Evolutionary conservation across 2,888 invertebrate genomes (phyloP).

Genomic region (Mesopsocus fuscifrons): DNA sequence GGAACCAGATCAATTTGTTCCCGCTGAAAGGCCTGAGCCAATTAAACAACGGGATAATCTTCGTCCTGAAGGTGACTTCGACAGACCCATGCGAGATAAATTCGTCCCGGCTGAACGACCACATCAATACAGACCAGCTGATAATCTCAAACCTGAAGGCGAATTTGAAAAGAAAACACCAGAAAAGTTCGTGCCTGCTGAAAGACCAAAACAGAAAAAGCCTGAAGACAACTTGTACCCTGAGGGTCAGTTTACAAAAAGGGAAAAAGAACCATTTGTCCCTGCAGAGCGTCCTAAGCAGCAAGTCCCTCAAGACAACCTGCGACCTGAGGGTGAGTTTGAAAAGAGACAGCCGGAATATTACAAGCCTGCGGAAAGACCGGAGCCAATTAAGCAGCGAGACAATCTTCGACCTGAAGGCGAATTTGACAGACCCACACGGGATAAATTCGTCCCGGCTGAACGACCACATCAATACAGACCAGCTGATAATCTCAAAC

Average conservation of each 20-base stretch:
- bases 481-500: conserved; percentile 21
- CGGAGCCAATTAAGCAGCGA: conserved; percentile 18
- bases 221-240: conserved; percentile 22
- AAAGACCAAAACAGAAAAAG: conserved; percentile 24
- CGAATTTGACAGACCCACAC: conserved; percentile 22
- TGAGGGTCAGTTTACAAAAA: conserved; percentile 26
- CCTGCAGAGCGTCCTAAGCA: conserved; percentile 21
- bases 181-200: conserved; percentile 24
- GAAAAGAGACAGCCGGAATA: conserved; percentile 13
- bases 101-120: conserved; percentile 23
- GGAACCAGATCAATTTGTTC: conserved; percentile 22
- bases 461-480: conserved; percentile 19
- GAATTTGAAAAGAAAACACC: conserved; percentile 22
- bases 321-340: conserved; percentile 21
- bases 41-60: conserved; percentile 18
- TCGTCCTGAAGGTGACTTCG: conserved; percentile 24
- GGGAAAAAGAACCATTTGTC: conserved; percentile 19
- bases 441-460: conserved; percentile 15
- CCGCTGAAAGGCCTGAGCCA: conserved; percentile 27
- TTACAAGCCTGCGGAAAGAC: conserved; percentile 19
- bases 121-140: conserved; percentile 24
- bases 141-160: conserved; percentile 29
- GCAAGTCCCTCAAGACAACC: conserved; percentile 23
- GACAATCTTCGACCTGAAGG: conserved; percentile 39
- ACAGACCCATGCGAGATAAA: conserved; percentile 19